Percentiles rank a stretch among this genome's conserved stretches.
phyloP scores from a whole-genome alignment of 2,797 vertebrate species.

The Danio choprae region DNA sequence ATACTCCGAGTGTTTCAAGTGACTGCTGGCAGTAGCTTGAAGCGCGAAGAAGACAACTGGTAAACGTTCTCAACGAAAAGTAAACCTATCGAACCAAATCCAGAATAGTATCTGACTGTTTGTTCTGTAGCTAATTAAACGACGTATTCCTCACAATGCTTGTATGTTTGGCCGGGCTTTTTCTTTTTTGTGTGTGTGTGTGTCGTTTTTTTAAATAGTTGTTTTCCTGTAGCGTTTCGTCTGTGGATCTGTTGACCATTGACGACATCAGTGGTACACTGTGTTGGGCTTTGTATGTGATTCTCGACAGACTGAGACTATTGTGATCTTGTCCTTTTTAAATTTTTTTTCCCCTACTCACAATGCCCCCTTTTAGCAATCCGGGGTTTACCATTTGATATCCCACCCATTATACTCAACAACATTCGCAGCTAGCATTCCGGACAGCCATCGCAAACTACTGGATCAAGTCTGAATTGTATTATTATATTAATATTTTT shows the following conservation, averaged over 20 bases:
- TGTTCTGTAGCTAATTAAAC: conserved; percentile 13
- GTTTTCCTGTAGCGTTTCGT: conserved; percentile 51
- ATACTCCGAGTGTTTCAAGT: conserved; percentile 65
- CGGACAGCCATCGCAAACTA: conserved; percentile 19
- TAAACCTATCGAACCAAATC: conserved; percentile 49
- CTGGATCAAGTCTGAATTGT: conserved; percentile 10
- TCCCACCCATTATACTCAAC: conserved; percentile 28
- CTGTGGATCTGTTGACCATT: conserved; percentile 66
- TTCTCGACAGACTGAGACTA: conserved; percentile 6
- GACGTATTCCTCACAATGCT: conserved; percentile 31
- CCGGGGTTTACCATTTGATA: conserved; percentile 22
- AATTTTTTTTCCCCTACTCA: conserved; percentile 10
- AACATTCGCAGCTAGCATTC: conserved; percentile 27
- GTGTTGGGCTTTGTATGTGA: conserved; percentile 62
- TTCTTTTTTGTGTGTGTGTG: conserved; percentile 59
- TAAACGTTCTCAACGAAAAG: conserved; percentile 56
- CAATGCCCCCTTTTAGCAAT: conserved; percentile 33
- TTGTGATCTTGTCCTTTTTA: conserved; percentile 17
- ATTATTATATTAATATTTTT: neutral
- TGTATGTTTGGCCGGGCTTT: conserved; percentile 7
- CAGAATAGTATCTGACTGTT: conserved; percentile 56
- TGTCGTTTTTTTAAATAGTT: conserved; percentile 3
- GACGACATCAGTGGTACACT: conserved; percentile 33
- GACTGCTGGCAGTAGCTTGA: conserved; percentile 79
- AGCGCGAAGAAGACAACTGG: conserved; percentile 64